Conservation (phyloP, 2,888 invertebrate species). For the Leuctra nigra region DNA sequence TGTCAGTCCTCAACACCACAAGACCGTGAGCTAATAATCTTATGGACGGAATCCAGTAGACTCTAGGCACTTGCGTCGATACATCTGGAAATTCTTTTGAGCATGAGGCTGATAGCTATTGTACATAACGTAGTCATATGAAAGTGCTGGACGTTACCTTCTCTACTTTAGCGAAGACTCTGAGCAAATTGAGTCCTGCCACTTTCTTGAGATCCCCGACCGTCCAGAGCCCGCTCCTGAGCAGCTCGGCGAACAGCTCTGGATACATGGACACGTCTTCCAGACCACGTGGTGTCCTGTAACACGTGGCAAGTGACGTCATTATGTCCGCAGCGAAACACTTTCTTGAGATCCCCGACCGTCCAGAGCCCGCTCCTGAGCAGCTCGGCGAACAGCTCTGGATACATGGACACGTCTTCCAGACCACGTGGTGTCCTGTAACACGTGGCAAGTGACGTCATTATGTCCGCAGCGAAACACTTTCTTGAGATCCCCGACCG, state of each 20-base stretch:
- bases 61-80: no score
- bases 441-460: no score
- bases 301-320: no score
- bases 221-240: constrained; percentile 55
- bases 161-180: constrained; percentile 50
- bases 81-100: no score
- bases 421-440: constrained; percentile 72
- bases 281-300: constrained; percentile 72
- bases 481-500: constrained; percentile 55
- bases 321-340: no score
- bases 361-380: constrained; percentile 55
- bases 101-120: no score
- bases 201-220: constrained; percentile 57
- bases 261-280: constrained; percentile 68
- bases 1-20: no score
- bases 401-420: constrained; percentile 65
- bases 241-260: constrained; percentile 56
- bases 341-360: constrained; percentile 55
- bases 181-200: constrained; percentile 56
- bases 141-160: no score
- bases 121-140: no score
- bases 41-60: no score
- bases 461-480: no score
- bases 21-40: no score
- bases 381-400: constrained; percentile 58